Base-by-base conservation (phyloP, 2,888 invertebrate species). In the Oligia fasciuncula region DNA sequence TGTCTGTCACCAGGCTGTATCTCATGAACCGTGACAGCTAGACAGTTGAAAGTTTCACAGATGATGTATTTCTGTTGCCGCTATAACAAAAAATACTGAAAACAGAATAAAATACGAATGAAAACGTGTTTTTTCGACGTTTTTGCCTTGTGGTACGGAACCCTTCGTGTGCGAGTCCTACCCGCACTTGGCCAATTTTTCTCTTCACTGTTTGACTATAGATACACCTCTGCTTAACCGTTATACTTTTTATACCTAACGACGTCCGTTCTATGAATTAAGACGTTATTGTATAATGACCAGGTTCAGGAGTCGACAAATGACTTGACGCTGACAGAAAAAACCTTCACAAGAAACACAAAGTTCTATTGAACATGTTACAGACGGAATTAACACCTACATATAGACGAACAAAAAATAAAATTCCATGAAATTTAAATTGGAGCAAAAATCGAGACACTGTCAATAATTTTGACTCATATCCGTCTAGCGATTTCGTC, bases 381-480 rank as follows among this genome's bases (percentile, higher is more conserved):
- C 83, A 83, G 23, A 71, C 40, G 1, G 17, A 23, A 43, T 84
- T 79, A 72, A 84, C 87, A 75, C 84, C 74, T 72, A 73, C 63
- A 43, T 3, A 73, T 3, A 73, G 60, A 74, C 62, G 13, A n/a
- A 23, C 65, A 82, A 84, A 84, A 85, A 85, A 73, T 4, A 0
- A 6, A 72, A 69, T 89, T 79, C 90, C 68, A 57, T 79, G 87
- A 88, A 85, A 74, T 43, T 4, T 70, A 88, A 89, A 80, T 83
- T 77, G 77, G 85, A 85, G 73, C 83, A 79, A 60, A 67, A 75
- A 77, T 81, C 82, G 77, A 79, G 76, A 77, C 62, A 65, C 85
- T 87, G 85, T 87, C 88, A 84, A 87, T 89, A 84, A 88, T 70
- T 78, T 83, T 89, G 90, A 87, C 66, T 86, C 86, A 89, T 80